Percentiles rank a stretch among this genome's conserved stretches.
Conservation (phyloP, 1,140 invertebrate genomes). For the Drosophila repletoides region DNA sequence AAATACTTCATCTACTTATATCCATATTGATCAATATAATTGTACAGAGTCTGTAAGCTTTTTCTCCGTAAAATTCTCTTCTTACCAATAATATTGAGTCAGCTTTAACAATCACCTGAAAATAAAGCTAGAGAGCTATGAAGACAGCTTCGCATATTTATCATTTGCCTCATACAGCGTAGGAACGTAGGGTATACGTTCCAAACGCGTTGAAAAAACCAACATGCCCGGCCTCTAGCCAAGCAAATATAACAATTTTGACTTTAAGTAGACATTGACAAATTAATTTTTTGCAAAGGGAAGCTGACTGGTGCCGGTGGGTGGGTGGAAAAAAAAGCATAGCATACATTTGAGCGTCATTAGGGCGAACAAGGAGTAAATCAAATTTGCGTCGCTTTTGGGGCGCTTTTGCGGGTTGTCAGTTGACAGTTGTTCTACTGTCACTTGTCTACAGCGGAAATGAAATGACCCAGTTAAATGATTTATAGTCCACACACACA, state of each 20-base stretch:
- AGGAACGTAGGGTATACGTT: neutral
- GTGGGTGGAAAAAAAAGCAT: neutral
- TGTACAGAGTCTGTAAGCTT: too few species aligned
- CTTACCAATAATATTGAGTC: too few species aligned
- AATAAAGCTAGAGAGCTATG: too few species aligned
- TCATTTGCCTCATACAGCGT: too few species aligned
- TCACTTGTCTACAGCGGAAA: conserved; percentile 70
- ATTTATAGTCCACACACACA: conserved; percentile 55
- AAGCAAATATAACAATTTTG: conserved; percentile 58
- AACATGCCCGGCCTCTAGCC: conserved; percentile 3
- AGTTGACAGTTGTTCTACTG: conserved; percentile 63
- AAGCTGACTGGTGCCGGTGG: neutral
- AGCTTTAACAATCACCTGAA: too few species aligned
- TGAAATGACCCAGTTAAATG: conserved; percentile 80
- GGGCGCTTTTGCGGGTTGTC: conserved; percentile 37
- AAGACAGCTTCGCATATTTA: too few species aligned
- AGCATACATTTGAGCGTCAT: conserved; percentile 58
- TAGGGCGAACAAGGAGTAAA: conserved; percentile 67
- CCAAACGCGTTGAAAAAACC: neutral
- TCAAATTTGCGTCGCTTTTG: conserved; percentile 71
- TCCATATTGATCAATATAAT: too few species aligned
- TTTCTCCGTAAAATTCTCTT: too few species aligned
- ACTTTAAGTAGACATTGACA: conserved; percentile 78
- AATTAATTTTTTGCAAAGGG: conserved; percentile 61
- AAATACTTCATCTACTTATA: too few species aligned